Conservation (phyloP, 2,113 vertebrate species). For the Dicentrarchus labrax region DNA sequence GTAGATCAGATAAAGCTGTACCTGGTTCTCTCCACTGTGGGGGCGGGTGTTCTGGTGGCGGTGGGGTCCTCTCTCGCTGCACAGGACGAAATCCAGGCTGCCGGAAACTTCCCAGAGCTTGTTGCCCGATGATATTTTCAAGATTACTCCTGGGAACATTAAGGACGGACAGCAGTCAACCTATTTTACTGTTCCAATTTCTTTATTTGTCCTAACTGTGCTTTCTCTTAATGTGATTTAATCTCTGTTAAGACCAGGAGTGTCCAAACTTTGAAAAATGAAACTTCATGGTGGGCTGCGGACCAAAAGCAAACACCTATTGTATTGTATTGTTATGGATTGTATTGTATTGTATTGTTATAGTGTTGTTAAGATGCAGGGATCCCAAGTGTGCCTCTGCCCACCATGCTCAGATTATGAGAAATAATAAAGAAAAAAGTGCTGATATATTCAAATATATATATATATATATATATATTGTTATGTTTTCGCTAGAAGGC, state of each 20-base stretch:
- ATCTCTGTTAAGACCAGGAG: neutral
- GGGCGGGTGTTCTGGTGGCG: conserved; percentile 45
- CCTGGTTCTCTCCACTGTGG: conserved; percentile 69
- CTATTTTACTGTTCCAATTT: neutral
- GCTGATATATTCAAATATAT: too few species aligned
- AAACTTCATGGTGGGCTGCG: too few species aligned
- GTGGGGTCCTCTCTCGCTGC: conserved; percentile 32
- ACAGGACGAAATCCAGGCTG: conserved; percentile 31
- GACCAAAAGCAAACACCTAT: too few species aligned
- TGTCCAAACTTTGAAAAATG: too few species aligned
- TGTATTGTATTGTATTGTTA: too few species aligned
- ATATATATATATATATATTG: too few species aligned
- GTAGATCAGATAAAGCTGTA: neutral
- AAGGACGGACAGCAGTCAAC: neutral
- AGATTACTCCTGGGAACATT: conserved; percentile 70
- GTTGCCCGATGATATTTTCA: conserved; percentile 57
- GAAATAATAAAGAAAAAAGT: too few species aligned
- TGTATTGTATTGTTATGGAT: too few species aligned
- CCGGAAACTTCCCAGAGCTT: conserved; percentile 41
- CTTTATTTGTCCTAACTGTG: neutral
- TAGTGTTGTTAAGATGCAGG: too few species aligned
- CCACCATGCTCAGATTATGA: too few species aligned
- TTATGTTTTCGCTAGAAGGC: too few species aligned
- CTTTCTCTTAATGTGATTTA: neutral
- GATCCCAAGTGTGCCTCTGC: too few species aligned